Base-by-base conservation (phyloP, 2,113 vertebrate species). In the Lethenteron camtschaticum region DNA sequence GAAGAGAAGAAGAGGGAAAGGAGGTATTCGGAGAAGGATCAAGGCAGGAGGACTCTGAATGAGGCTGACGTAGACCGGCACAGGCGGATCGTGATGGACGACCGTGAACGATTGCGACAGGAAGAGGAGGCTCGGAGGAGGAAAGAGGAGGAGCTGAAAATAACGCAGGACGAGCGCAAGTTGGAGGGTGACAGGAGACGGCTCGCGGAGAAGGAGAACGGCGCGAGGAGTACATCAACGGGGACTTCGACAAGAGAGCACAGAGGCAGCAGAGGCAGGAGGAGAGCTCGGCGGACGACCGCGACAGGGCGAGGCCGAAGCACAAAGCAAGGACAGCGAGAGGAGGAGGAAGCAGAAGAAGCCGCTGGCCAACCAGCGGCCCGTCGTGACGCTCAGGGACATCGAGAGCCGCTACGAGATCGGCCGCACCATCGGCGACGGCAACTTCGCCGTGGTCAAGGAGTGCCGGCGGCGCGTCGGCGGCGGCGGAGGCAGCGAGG, bases 361-460 rank as follows among this genome's bases (percentile, higher is more conserved):
- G 16, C 69, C 59, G 13, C 9, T 7, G 4, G 57, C 69, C 13
- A 70, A 24, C 57, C 56, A 18, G n/a, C 69, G 59, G 55, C 69
- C 13, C 57, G 2, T 58, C 14, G 55, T 56, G 59, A 20, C 57
- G 24, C 69, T 41, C 6, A 70, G 60, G 68, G 60, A 71, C 60
- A 66, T 71, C 16, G 84, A 86, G 73, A 83, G 76, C 5, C 79
- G 79, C 68, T 99, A 95, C 1, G 84, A 91, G 70, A 80, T 87
- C 1, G 88, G 89, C 55, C 79, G 82, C 9, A 82, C 85, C 76
- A 82, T 96, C 1, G 94, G 94, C 18, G 90, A 96, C 0, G 94
- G 94, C 2, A 99, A 99, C 75, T 99, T 99, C 60, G 94, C 92
- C 0, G 79, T 91, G 57, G 91, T 96, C 72, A 86, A 82, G 71